Percentiles rank a stretch among this genome's conserved stretches.
These are phyloP conservation scores for Dioctria rufipes DNA, from an alignment of 2,888 invertebrate species.

Conservation along the genomic window DNA sequence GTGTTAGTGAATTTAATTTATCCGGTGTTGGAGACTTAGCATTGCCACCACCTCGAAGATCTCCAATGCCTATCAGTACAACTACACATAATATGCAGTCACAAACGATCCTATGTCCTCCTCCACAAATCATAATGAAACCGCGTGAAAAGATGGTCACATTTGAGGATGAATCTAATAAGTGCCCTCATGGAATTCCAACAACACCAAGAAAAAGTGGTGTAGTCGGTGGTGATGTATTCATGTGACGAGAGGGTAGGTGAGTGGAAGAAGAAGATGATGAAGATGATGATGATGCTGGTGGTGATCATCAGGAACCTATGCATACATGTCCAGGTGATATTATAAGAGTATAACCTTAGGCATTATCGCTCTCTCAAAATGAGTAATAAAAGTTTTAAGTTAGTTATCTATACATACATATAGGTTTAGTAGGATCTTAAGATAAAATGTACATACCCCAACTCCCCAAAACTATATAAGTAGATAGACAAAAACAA, in stretches of 20 bases:
- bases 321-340: constrained; percentile 68
- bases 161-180: constrained; percentile 80
- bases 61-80: constrained; percentile 66
- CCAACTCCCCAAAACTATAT: too few species aligned
- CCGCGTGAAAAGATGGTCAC: constrained; percentile 85
- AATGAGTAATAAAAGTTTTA: background rate
- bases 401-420: too few species aligned
- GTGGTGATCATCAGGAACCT: constrained; percentile 60
- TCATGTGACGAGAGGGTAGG: constrained; percentile 80
- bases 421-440: background rate
- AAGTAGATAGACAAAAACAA: constrained; percentile 5
- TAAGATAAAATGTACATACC: constrained; percentile 23
- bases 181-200: constrained; percentile 71
- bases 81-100: constrained; percentile 66
- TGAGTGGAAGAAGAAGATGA: constrained; percentile 63
- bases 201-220: constrained; percentile 68
- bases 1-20: constrained; percentile 87
- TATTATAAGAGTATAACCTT: constrained; percentile 68
- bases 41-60: constrained; percentile 72
- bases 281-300: too few species aligned
- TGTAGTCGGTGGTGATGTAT: constrained; percentile 79
- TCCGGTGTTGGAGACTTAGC: constrained; percentile 77
- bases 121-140: constrained; percentile 70
- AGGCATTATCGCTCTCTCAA: background rate
- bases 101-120: constrained; percentile 63